Base-by-base conservation (phyloP, 2,113 vertebrate species). In the Notiomystis cincta region DNA sequence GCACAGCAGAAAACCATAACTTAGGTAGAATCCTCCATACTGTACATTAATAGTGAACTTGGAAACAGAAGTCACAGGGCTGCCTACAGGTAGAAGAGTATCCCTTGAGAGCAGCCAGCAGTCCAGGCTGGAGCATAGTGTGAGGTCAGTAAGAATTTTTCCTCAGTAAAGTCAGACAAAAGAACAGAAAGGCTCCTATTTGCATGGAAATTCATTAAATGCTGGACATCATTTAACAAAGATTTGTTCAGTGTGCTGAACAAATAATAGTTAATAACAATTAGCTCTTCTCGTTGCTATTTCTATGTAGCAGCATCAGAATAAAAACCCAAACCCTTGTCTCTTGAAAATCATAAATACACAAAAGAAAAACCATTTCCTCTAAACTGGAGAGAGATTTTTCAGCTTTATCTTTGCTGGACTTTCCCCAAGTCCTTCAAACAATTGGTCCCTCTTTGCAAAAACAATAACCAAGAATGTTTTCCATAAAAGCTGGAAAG, bases 331-430 rank as follows among this genome's bases (percentile, higher is more conserved):
- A 42, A 82, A 70, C 17, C 15, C 6, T 51, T 37, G 25, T 64
- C 51, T 45, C 65, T 65, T 85, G 31, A 89, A 94, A 93, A 84
- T 91, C 53, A 65, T 82, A 94, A 75, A 71, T 45, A 73, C 28
- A 61, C 37, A 76, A 51, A 69, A 85, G 40, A 95, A 89, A 89
- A 79, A 71, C 11, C 25, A 23, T 76, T 95, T 73, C 64, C 40
- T 72, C 37, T 61, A 44, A 87, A 84, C 33, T 42, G 35, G 20
- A 44, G 33, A 75, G 60, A 92, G 19, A 37, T 75, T 93, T 89
- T 96, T 82, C 78, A 72, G 62, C 70, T 66, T 88, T 94, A 85
- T 94, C 64, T 94, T 89, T 89, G 25, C 44, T 96, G 88, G 69
- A 60, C 23, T 85, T 95, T 69, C 28, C 92, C 94, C 77, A 95